These are phyloP conservation scores for Lissonota sp. DNA, from an alignment of 2,888 invertebrate genomes.

Conservation along the genomic window DNA sequence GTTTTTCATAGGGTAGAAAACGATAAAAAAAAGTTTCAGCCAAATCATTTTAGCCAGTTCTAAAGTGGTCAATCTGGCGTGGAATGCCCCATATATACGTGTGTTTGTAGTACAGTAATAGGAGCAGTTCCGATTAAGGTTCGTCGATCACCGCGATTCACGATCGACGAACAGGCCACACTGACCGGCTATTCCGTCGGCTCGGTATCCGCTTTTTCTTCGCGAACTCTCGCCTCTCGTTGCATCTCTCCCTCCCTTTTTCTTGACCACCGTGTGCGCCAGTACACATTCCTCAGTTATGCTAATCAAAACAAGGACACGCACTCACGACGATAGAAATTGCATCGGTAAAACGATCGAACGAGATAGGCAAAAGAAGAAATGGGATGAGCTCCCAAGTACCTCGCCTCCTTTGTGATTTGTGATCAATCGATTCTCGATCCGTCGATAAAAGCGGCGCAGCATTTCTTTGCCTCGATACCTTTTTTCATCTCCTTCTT, in stretches of 20 bases:
- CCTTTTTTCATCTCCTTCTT: too few species aligned
- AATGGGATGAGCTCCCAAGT: constrained; percentile 3
- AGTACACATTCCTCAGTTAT: constrained; percentile 59
- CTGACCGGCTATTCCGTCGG: too few species aligned
- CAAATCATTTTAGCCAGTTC: too few species aligned
- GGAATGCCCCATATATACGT: constrained; percentile 15
- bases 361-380: constrained; percentile 26
- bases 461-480: neutral
- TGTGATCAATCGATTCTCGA: neutral
- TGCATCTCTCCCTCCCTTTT: constrained; percentile 25
- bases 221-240: constrained; percentile 67
- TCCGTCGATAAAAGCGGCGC: neutral
- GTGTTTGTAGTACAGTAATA: constrained; percentile 62
- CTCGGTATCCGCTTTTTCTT: constrained; percentile 66
- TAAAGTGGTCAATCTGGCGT: neutral
- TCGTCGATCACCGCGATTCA: constrained; percentile 50
- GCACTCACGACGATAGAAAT: neutral
- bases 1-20: too few species aligned
- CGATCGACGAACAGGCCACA: constrained; percentile 57
- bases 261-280: constrained; percentile 28
- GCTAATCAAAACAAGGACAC: constrained; percentile 32
- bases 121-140: constrained; percentile 73
- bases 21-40: too few species aligned
- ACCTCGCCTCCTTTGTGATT: neutral
- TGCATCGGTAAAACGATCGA: constrained; percentile 34